Evolutionary conservation across 2,113 vertebrate genomes (phyloP), one percentile per base, ranked within the genome.

Genomic region (Chaetodon auriga): DNA sequence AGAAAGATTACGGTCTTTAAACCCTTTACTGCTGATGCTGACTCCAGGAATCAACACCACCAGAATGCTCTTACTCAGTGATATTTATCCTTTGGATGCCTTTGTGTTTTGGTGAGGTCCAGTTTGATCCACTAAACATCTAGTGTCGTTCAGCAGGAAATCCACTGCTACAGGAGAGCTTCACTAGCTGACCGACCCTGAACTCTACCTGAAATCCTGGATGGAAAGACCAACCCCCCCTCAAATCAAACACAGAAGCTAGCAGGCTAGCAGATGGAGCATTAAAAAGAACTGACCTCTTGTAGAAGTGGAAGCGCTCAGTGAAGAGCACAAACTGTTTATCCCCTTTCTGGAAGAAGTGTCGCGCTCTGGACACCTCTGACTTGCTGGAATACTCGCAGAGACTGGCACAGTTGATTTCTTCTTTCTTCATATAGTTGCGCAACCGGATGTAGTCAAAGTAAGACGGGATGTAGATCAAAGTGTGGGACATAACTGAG

Each of bases 261-360:
- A 41, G 8, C 6, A 0, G 10, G 23, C 12, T 16, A 54, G 63
- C 11, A 19, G 43, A 25, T n/a, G 16, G 48, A 36, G 21, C 4
- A 1, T 30, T 13, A 25, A 16, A 45, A 36, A 46, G 3, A 43
- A 87, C 92, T 85, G 62, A 99, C 98, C 98, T 97, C 92, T 99
- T 99, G 88, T 99, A 99, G 83, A 99, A 99, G 92, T 99, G 97
- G 93, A 99, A 99, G 45, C 98, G 97, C 87, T 99, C 98, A 0
- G 97, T 99, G 90, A 98, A 96, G 30, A 99, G 93, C 23, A 99
- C 85, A 64, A 99, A 98, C 82, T 97, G 97, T 73, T 93, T 97
- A 43, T 97, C 95, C 62, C 98, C 98, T 61, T 94, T 96, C 75
- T 96, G 95, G 70, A 99, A 99, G 89, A 95, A 96, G 41, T 97